Base-by-base conservation (phyloP, 2,797 vertebrate genomes). In the Melanotaenia maccullochi region DNA sequence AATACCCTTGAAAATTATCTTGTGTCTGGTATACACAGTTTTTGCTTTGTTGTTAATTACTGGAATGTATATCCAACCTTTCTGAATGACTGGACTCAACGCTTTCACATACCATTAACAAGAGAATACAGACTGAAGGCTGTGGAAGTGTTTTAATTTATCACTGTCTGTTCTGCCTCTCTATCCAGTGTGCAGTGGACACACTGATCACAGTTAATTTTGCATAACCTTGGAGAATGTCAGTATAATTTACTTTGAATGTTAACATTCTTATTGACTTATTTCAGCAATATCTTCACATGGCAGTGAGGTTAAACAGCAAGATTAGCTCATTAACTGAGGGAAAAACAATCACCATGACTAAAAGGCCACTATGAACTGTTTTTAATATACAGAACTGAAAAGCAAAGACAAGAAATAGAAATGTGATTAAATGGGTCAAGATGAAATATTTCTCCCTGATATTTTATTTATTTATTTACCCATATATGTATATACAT, bases 51-150 rank as follows among this genome's bases (percentile, higher is more conserved):
- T 47, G 25, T 47, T 70, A 68, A 71, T 65, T 49, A 65, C 63
- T 62, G 4, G 1, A 51, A 16, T 67, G 40, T 49, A 38, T 62
- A 28, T 59, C 18, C 18, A 36, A 5, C 47, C 24, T 64, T 44
- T 73, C 57, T 71, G 65, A 55, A 22, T 62, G 14, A 32, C 24
- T 47, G 9, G 16, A 40, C 25, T 57, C 12, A 12, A 28, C 32
- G 73, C 24, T 51, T 71, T 25, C 56, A 49, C 22, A 30, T 58
- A 3, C 28, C 72, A 74, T 67, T 63, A 74, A 56, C 24, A 60
- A 30, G 24, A 20, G 9, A n/a, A 24, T 38, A 20, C 28, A 71
- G 44, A 57, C 5, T 59, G 51, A 60, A 65, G 24, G 18, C 25
- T 40, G 25, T 38, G 1, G 52, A 67, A 38, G 55, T 56, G 38